Base-by-base conservation (phyloP, 2,113 vertebrate species). In the Myotis lucifugus region DNA sequence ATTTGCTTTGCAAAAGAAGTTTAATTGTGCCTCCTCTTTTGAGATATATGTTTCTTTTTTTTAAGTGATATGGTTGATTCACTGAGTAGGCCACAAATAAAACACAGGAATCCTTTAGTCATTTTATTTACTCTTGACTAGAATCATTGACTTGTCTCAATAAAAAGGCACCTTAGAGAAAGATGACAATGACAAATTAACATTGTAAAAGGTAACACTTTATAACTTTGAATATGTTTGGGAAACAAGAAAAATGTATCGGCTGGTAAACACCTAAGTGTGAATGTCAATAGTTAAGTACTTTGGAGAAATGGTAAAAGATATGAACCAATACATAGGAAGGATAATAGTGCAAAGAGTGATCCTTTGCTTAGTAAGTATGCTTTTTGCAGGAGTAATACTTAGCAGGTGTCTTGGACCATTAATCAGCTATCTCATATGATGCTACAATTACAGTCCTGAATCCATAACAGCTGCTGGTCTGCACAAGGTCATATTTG, bases 11-110 rank as follows among this genome's bases (percentile, higher is more conserved):
- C 5, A 89, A 64, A 2, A 88, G 7, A 85, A 29, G 23, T 73
- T 79, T 86, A 85, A 69, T 46, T 92, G 14, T 50, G 23, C 12
- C 21, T 94, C 37, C 21, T 86, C 70, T 92, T 92, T 52, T 25
- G 12, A 76, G 19, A 81, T 76, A 76, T 11, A 78, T 5, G 1
- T 25, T 34, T 37, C 56, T 64, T 59, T 90, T 59, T 90, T 73
- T 91, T 69, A 90, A 86, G n/a, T 92, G n/a, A 84, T 78, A 29
- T 23, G 59, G 6, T 59, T 95, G 56, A 78, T 79, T 90, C 25
- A 74, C 8, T 93, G 64, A 87, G 19, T 69, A 96, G 50, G 25
- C 1, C 14, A 74, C 79, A 77, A 87, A 37, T 11, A 83, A 72
- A 90, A 79, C 12, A 93, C 34, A 48, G 18, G 88, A 77, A 50